phyloP scores from a whole-genome alignment of 2,797 vertebrate species.

The Sebastes ruberrimus region DNA sequence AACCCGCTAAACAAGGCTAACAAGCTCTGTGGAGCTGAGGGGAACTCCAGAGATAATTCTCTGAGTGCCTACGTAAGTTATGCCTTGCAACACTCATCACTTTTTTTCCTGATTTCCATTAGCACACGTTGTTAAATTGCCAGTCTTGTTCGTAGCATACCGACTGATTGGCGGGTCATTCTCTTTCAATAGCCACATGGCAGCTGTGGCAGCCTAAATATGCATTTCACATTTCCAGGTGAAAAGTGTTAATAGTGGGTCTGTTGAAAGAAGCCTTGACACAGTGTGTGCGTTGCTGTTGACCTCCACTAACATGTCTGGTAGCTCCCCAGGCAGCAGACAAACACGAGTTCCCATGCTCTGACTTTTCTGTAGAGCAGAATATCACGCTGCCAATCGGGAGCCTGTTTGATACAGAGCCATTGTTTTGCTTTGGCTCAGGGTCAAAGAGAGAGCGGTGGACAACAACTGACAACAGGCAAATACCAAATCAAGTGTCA shows the following conservation, averaged over 20 bases:
- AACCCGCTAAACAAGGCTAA: background rate
- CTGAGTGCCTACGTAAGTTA: background rate
- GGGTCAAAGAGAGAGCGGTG: conserved; percentile 20
- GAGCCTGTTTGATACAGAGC: conserved; percentile 12
- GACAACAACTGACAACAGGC: conserved; percentile 12
- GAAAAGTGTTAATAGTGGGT: background rate
- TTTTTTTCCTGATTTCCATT: background rate
- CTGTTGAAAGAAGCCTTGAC: background rate
- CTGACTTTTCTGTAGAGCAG: background rate
- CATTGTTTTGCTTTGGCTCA: conserved; percentile 27
- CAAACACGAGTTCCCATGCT: conserved; percentile 1
- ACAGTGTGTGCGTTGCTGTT: conserved; percentile 17
- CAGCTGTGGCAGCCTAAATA: background rate
- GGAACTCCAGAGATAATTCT: background rate
- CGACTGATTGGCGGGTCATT: background rate
- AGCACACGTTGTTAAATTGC: background rate
- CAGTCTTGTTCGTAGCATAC: background rate
- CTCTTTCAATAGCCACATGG: background rate
- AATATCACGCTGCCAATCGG: conserved; percentile 1
- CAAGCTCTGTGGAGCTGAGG: background rate
- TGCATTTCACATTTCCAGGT: background rate
- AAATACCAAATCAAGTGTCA: conserved; percentile 38
- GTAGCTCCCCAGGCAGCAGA: conserved; percentile 2
- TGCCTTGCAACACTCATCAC: too few species aligned
- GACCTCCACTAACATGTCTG: conserved; percentile 18